Percentiles rank a stretch among this genome's conserved stretches.
Evolutionary conservation across 2,113 vertebrate species (phyloP).

Genomic region (Puma concolor): DNA sequence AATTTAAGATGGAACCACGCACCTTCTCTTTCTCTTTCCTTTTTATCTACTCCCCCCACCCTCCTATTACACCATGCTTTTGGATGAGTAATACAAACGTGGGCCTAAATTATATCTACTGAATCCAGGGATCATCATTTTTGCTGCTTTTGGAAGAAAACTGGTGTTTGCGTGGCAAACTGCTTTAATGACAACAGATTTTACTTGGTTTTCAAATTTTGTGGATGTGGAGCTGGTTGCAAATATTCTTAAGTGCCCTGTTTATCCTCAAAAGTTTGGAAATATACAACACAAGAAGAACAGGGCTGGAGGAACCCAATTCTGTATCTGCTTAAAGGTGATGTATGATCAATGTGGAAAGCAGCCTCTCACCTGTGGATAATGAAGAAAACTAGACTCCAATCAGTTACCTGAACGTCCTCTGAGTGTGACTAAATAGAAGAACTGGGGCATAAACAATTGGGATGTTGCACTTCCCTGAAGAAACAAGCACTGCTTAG

Average conservation of each 20-base stretch:
- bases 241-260: background rate
- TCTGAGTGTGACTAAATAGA: background rate
- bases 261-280: background rate
- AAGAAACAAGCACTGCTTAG: constrained; percentile 20
- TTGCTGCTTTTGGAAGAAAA: constrained; percentile 7
- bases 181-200: background rate
- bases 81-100: background rate
- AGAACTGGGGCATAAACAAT: background rate
- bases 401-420: background rate
- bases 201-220: constrained; percentile 21
- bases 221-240: background rate
- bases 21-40: background rate
- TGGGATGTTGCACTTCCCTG: background rate
- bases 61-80: background rate
- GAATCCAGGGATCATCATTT: constrained; percentile 10
- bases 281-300: background rate
- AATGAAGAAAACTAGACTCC: constrained; percentile 10
- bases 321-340: background rate
- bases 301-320: background rate
- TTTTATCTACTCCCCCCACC: background rate
- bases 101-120: background rate
- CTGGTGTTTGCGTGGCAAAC: background rate
- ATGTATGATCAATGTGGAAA: background rate
- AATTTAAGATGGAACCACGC: background rate
- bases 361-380: background rate